phyloP scores from a whole-genome alignment of 2,888 invertebrate genomes.

The Pterobdella sp. region DNA sequence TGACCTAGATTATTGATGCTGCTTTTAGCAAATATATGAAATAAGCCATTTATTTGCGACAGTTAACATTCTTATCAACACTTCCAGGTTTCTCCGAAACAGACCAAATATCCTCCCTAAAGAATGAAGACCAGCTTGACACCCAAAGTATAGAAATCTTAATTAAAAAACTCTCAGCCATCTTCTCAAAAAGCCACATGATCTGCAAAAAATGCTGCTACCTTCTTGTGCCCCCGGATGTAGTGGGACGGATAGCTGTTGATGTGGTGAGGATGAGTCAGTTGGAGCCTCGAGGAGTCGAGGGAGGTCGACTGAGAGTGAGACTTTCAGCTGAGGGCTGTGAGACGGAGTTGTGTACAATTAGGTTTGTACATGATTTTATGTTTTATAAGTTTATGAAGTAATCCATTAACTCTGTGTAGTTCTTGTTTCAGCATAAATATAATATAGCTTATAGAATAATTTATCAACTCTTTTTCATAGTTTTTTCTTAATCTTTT shows the following conservation, averaged over 20 bases:
- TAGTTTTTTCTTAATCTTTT: too few relatives aligned
- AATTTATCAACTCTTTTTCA: too few relatives aligned
- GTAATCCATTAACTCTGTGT: too few relatives aligned
- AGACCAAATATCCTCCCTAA: not conserved
- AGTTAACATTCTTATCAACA: too few relatives aligned
- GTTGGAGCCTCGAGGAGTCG: constrained; percentile 28
- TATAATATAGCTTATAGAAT: too few relatives aligned
- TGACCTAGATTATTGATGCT: too few relatives aligned
- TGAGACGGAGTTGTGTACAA: not conserved
- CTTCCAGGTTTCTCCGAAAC: not conserved
- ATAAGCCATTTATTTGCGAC: too few relatives aligned
- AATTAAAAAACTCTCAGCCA: constrained; percentile 12
- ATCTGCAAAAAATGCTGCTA: constrained; percentile 21
- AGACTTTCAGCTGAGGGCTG: constrained; percentile 21
- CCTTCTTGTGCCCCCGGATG: constrained; percentile 20
- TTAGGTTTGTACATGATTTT: constrained; percentile 20
- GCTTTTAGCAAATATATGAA: too few relatives aligned
- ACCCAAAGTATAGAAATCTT: constrained; percentile 17
- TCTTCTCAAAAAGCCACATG: constrained; percentile 4
- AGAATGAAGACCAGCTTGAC: constrained; percentile 28
- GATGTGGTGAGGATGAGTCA: constrained; percentile 33
- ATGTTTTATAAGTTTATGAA: not conserved
- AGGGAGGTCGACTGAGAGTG: constrained; percentile 27
- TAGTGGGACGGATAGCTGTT: constrained; percentile 26
- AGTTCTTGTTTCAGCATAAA: too few relatives aligned